Percentiles rank a stretch among this genome's conserved stretches.
These are phyloP conservation scores for Vidua chalybeata DNA, from an alignment of 2,113 vertebrate species.

Conservation along the genomic window DNA sequence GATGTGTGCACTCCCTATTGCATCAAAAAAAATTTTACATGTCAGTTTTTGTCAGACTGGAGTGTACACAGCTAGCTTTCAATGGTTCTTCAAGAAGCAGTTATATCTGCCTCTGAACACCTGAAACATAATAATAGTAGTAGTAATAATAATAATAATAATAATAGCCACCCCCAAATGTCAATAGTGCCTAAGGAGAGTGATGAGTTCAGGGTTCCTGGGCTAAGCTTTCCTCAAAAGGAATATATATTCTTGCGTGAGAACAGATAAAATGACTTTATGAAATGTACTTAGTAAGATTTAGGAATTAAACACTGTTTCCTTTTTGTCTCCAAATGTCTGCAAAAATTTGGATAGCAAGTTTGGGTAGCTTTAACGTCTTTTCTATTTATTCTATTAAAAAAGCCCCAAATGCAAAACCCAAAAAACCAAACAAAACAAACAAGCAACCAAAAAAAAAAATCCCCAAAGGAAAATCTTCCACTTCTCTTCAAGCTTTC, in stretches of 20 bases:
- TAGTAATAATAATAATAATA: background rate
- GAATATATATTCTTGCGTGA: background rate
- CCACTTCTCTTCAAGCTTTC: background rate
- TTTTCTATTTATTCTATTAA: background rate
- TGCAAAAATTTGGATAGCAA: background rate
- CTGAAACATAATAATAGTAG: background rate
- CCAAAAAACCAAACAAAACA: background rate
- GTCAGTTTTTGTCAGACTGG: background rate
- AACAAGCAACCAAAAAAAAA: background rate
- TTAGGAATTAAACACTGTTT: background rate
- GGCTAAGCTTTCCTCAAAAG: background rate
- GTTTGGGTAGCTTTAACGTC: background rate
- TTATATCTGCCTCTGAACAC: background rate
- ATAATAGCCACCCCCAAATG: background rate
- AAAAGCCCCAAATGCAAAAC: background rate
- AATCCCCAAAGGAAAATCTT: background rate
- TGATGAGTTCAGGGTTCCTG: background rate
- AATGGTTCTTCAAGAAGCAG: background rate
- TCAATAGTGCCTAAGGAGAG: background rate
- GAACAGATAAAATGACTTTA: background rate
- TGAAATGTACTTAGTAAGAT: background rate
- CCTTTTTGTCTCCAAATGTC: background rate
- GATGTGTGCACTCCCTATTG: background rate
- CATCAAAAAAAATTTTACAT: background rate
- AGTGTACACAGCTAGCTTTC: background rate